These are phyloP conservation scores for Microtus ochrogaster DNA, from an alignment of 2,113 vertebrate genomes.

Conservation along the genomic window DNA sequence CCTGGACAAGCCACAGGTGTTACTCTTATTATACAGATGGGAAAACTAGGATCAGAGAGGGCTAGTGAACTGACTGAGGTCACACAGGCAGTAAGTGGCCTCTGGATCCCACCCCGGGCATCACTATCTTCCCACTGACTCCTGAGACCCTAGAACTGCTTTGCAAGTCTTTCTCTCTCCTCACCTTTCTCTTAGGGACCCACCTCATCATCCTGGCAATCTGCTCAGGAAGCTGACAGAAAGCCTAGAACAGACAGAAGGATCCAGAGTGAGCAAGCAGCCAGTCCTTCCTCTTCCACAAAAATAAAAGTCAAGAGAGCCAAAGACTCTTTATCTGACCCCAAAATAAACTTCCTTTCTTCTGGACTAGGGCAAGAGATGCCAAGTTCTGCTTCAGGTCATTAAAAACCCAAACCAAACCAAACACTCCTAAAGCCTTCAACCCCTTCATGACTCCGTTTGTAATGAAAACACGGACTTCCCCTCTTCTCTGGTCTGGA, in stretches of 20 bases:
- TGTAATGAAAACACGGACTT: constrained; percentile 81
- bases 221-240: not conserved
- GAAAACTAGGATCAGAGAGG: not conserved
- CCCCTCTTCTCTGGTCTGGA: constrained; percentile 72
- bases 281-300: not conserved
- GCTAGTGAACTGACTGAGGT: not conserved
- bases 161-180: not conserved
- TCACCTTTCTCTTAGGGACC: too few relatives aligned
- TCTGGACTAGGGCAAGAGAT: constrained; percentile 50
- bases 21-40: not conserved
- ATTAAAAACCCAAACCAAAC: constrained; percentile 77
- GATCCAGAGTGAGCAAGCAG: not conserved
- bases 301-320: constrained; percentile 67
- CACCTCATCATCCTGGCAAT: not conserved
- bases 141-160: not conserved
- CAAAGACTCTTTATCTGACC: constrained; percentile 72
- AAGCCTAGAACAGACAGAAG: not conserved
- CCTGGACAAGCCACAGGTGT: not conserved
- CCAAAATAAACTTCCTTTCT: constrained; percentile 79
- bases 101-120: not conserved
- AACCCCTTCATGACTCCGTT: constrained; percentile 81
- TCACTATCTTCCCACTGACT: not conserved
- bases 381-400: constrained; percentile 74
- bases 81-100: not conserved
- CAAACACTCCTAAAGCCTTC: constrained; percentile 77